phyloP scores from a whole-genome alignment of 2,888 invertebrate species.

The Chrysolina haemoptera region DNA sequence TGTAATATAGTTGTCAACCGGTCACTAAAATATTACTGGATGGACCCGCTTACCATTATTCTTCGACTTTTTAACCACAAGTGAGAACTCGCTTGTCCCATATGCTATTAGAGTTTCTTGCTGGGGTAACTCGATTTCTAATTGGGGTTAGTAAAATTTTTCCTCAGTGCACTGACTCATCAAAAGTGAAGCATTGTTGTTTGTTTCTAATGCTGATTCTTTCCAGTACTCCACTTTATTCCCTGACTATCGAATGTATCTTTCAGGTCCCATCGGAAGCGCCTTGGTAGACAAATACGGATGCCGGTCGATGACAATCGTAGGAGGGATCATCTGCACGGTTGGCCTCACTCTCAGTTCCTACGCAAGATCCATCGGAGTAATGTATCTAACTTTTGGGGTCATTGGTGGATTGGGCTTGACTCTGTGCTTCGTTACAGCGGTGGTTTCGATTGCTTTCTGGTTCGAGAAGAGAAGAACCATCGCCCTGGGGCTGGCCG shows the following conservation, averaged over 20 bases:
- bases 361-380: slow-evolving; percentile 80
- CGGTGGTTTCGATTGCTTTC: slow-evolving; percentile 92
- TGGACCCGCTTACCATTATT: too few species aligned
- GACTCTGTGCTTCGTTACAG: slow-evolving; percentile 90
- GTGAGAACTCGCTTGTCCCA: too few species aligned
- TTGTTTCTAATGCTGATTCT: too few species aligned
- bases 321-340: slow-evolving; percentile 81
- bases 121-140: too few species aligned
- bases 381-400: slow-evolving; percentile 89
- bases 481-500: slow-evolving; percentile 88
- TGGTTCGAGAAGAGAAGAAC: slow-evolving; percentile 93
- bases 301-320: slow-evolving; percentile 65
- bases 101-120: too few species aligned
- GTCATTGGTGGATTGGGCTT: slow-evolving; percentile 88
- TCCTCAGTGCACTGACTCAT: too few species aligned
- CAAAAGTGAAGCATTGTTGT: too few species aligned
- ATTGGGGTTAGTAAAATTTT: too few species aligned
- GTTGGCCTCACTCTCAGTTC: slow-evolving; percentile 84
- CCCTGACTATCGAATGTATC: slow-evolving; percentile 61
- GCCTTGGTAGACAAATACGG: slow-evolving; percentile 90
- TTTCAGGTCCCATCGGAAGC: slow-evolving; percentile 86
- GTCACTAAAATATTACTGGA: too few species aligned
- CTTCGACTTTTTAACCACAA: too few species aligned
- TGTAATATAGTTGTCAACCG: too few species aligned
- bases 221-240: too few species aligned